Percentiles rank a stretch among this genome's conserved stretches.
Evolutionary conservation across 2,113 vertebrate genomes (phyloP).

Genomic region (Rousettus leschenaultii): DNA sequence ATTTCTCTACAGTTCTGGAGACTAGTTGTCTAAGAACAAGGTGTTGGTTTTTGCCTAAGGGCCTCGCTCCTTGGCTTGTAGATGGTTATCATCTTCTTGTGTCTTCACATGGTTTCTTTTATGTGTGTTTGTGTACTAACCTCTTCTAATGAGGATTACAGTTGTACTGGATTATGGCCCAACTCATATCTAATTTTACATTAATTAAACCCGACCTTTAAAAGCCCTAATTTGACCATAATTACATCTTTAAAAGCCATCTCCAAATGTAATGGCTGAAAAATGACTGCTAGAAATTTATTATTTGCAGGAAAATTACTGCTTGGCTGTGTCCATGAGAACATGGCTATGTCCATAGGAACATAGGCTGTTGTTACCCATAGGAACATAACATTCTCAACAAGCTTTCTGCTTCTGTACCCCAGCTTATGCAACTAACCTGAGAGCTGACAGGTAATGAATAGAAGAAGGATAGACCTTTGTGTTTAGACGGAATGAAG

Average conservation of each 20-base stretch:
- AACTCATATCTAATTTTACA: not conserved
- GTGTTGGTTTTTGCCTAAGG: not conserved
- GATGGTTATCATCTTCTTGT: not conserved
- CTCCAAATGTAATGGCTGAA: no score
- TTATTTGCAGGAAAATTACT: no score
- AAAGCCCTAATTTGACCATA: not conserved
- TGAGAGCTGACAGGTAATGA: no score
- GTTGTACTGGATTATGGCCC: not conserved
- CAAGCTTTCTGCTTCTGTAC: no score
- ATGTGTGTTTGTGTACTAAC: not conserved
- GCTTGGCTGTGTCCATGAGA: no score
- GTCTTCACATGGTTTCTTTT: not conserved
- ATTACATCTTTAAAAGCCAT: not conserved
- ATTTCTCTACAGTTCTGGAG: not conserved
- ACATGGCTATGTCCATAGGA: no score
- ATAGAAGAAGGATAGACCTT: no score
- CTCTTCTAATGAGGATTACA: not conserved
- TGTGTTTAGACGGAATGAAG: no score
- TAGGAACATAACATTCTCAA: no score
- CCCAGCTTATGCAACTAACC: no score
- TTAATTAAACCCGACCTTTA: not conserved
- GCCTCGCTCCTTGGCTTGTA: not conserved
- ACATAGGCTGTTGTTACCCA: no score
- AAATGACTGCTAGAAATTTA: no score
- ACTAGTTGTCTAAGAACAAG: not conserved